Base-by-base conservation (phyloP, 1,140 invertebrate species). In the Cepaea nemoralis region DNA sequence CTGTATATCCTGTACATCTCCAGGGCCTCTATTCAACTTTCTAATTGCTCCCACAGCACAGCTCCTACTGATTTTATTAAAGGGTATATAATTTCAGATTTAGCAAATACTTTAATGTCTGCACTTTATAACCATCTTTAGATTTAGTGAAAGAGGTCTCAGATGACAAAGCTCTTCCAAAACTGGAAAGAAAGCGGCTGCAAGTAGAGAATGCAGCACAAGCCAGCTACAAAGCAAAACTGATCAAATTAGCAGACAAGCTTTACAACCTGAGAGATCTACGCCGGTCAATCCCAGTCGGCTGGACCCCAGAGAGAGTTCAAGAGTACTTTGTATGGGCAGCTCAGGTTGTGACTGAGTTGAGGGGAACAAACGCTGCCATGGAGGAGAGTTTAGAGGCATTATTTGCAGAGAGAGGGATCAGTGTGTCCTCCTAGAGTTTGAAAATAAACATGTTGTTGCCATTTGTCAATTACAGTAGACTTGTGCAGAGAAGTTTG, bases 171-270 rank as follows among this genome's bases (percentile, higher is more conserved):
- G 89, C 83, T 6, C 90, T 96, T 66, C 90, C 94, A 0, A 94
- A 94, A 85, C 80, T 88, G 40, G 93, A 94, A 83, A 90, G 96
- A 50, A 97, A 97, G 90, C 87, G 91, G 27, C 86, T 92, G 2
- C 95, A 96, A 91, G 94, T 97, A 82, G 91, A 92, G 40, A 92
- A 96, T 89, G 95, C 95, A 16, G 85, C 93, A 0, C 87, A 88
- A 0, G 86, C 89, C 0, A 94, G 93, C 83, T 77, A 91, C 35
- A 92, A 94, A 89, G 96, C 96, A 0, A 96, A 96, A 90, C 91
- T 97, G 6, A 94, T 97, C 0, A 95, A 95, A 91, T 89, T 97
- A 82, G 96, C 96, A 0, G 96, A 97, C 90, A 97, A 97, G 90
- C 91, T 97, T 76, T 96, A 97, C 89, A 97, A 97, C 91, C 89